Evolutionary conservation across 2,888 invertebrate species (phyloP).

Genomic region (Brassicogethes aeneus): DNA sequence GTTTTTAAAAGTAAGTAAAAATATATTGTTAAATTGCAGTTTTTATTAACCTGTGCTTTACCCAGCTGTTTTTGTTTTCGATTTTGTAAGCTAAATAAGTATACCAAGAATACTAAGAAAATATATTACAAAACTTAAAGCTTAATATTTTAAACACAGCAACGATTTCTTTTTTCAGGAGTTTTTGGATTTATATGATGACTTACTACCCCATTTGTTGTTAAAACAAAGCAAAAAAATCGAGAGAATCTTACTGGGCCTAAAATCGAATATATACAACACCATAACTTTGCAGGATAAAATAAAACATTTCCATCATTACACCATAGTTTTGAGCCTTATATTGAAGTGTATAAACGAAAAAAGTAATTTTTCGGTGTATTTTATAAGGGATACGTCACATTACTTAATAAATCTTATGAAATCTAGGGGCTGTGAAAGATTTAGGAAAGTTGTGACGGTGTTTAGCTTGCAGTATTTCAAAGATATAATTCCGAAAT

Average conservation of each 20-base stretch:
- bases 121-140: too few relatives aligned
- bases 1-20: conserved; percentile 20
- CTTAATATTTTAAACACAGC: not conserved
- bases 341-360: conserved; percentile 34
- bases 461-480: conserved; percentile 43
- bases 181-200: conserved; percentile 14
- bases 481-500: conserved; percentile 38
- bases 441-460: conserved; percentile 30
- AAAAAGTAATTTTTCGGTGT: conserved; percentile 40
- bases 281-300: conserved; percentile 45
- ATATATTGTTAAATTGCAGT: not conserved
- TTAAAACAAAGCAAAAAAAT: conserved; percentile 23
- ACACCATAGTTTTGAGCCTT: conserved; percentile 38
- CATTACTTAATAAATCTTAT: conserved; percentile 47
- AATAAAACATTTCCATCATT: conserved; percentile 24
- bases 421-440: conserved; percentile 32
- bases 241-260: conserved; percentile 29
- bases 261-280: conserved; percentile 43
- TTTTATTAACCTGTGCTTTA: not conserved
- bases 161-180: conserved; percentile 31
- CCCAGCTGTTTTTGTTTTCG: not conserved
- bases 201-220: conserved; percentile 13
- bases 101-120: too few relatives aligned
- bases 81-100: too few relatives aligned
- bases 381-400: conserved; percentile 48